Conservation (phyloP, 2,113 vertebrate genomes). For the Poeciliopsis retropinna region DNA sequence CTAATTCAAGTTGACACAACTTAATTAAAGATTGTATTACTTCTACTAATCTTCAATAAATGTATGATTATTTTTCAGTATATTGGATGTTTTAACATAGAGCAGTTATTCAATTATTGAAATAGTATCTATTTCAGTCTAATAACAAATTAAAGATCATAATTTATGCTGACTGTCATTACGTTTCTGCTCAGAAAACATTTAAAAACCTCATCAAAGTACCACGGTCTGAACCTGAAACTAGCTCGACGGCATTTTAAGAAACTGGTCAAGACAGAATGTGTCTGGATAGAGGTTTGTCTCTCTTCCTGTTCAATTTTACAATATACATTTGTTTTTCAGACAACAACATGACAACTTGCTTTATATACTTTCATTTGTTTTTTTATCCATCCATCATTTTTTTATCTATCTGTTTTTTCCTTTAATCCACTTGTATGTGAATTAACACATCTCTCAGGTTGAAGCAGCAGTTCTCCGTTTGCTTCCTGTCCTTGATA, state of each 20-base stretch:
- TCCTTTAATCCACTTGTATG: too few relatives aligned
- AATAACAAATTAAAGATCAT: not conserved
- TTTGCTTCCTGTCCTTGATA: slow-evolving; percentile 36
- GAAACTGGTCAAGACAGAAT: slow-evolving; percentile 50
- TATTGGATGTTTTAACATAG: too few relatives aligned
- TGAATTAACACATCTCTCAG: slow-evolving; percentile 22
- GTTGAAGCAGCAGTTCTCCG: slow-evolving; percentile 21
- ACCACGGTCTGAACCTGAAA: slow-evolving; percentile 62
- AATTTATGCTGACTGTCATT: rapidly evolving
- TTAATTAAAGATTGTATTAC: too few relatives aligned
- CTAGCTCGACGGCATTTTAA: slow-evolving; percentile 51
- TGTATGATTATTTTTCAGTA: too few relatives aligned
- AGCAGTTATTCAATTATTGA: too few relatives aligned
- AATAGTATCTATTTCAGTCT: not conserved
- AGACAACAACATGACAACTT: not conserved
- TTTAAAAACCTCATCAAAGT: slow-evolving; percentile 58
- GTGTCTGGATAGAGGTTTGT: slow-evolving; percentile 56
- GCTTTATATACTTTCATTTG: not conserved
- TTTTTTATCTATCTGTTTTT: not conserved
- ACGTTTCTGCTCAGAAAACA: slow-evolving; percentile 52
- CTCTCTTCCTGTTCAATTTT: not conserved
- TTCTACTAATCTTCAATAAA: too few relatives aligned
- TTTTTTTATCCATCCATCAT: not conserved
- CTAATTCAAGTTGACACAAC: too few relatives aligned
- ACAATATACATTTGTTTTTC: not conserved